Evolutionary conservation across 2,888 invertebrate genomes (phyloP).

Genomic region (Tholera decimalis): DNA sequence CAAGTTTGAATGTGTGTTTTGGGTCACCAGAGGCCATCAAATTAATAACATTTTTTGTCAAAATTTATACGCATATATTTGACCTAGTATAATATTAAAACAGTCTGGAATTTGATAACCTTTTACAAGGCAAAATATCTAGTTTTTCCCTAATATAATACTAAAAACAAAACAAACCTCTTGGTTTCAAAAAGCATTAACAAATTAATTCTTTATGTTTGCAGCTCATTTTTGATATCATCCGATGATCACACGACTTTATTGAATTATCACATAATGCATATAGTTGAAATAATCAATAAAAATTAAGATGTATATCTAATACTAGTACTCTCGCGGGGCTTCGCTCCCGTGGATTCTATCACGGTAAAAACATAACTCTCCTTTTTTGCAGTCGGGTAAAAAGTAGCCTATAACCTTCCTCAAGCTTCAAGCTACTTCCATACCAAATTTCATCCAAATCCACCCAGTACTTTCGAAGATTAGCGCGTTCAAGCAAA

Average conservation of each 20-base stretch:
- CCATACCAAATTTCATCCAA: too few relatives aligned
- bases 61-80: background rate
- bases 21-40: background rate
- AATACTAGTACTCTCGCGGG: constrained; percentile 14
- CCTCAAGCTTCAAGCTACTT: too few relatives aligned
- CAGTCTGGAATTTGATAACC: background rate
- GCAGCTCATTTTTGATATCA: background rate
- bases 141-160: too few relatives aligned
- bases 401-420: too few relatives aligned
- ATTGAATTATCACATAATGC: constrained; percentile 10
- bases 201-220: background rate
- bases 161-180: background rate
- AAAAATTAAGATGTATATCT: constrained; percentile 16
- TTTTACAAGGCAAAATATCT: background rate
- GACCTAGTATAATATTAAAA: background rate
- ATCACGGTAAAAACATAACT: too few relatives aligned
- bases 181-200: background rate
- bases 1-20: background rate
- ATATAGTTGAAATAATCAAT: constrained; percentile 2
- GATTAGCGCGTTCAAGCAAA: too few relatives aligned
- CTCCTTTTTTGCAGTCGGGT: too few relatives aligned
- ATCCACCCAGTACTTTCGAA: too few relatives aligned
- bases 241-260: background rate
- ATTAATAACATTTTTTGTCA: background rate
- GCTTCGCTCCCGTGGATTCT: too few relatives aligned